phyloP scores from a whole-genome alignment of 1,140 invertebrate species.

The Drosophila sulfurigaster region DNA sequence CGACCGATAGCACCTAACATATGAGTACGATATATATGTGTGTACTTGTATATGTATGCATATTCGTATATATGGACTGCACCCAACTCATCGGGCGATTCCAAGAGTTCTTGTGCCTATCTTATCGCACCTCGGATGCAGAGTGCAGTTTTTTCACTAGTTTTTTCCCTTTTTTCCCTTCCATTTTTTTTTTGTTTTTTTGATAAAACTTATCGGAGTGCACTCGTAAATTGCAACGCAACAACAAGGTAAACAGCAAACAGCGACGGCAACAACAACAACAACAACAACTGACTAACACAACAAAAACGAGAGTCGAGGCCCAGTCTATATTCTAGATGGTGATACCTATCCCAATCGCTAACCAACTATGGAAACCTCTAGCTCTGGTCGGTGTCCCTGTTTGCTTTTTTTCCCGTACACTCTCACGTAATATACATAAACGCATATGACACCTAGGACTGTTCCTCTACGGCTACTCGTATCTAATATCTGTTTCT shows the following conservation, averaged over 20 bases:
- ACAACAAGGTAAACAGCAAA: slow-evolving; percentile 73
- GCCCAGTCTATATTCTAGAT: neutral
- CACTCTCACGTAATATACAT: slow-evolving; percentile 50
- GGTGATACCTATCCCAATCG: slow-evolving; percentile 42
- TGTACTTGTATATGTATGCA: neutral
- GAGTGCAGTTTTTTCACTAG: slow-evolving; percentile 68
- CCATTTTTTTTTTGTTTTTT: slow-evolving; percentile 5
- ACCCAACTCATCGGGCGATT: slow-evolving; percentile 57
- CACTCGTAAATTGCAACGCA: slow-evolving; percentile 81
- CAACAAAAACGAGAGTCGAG: slow-evolving; percentile 42
- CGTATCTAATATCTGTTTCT: slow-evolving; percentile 43
- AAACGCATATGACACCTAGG: slow-evolving; percentile 39
- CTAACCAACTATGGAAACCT: slow-evolving; percentile 30
- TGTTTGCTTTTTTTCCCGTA: slow-evolving; percentile 51
- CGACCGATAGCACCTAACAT: slow-evolving; percentile 56
- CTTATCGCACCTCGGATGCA: slow-evolving; percentile 74
- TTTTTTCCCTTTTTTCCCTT: slow-evolving; percentile 20
- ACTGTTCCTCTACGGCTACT: slow-evolving; percentile 24
- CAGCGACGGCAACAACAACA: slow-evolving; percentile 17
- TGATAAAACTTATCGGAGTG: slow-evolving; percentile 71
- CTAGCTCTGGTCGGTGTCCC: slow-evolving; percentile 15
- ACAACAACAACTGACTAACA: slow-evolving; percentile 53
- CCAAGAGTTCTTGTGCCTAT: slow-evolving; percentile 61
- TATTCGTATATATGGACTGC: slow-evolving; percentile 6
- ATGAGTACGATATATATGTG: slow-evolving; percentile 2